Conservation (phyloP, 2,113 vertebrate species). For the Hippopotamus amphibius region DNA sequence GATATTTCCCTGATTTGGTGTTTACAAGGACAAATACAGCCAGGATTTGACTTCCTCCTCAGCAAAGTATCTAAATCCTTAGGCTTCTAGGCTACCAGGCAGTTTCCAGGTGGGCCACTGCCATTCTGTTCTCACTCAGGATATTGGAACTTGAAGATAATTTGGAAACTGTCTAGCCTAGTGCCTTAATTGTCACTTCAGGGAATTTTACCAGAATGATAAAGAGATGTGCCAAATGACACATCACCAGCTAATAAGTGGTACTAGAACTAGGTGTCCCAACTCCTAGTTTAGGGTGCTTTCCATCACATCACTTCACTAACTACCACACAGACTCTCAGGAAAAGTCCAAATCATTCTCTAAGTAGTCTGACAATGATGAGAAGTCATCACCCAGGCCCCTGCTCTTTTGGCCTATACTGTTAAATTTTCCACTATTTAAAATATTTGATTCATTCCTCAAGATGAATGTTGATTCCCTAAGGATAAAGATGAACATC, state of each 20-base stretch:
- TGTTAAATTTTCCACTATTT: constrained; percentile 26
- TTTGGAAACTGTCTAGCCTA: constrained; percentile 26
- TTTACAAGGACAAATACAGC: not conserved
- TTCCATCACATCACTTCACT: not conserved
- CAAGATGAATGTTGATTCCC: not conserved
- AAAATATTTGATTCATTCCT: not conserved
- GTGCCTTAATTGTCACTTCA: not conserved
- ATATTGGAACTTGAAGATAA: not conserved
- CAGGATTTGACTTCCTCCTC: not conserved
- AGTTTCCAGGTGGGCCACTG: not conserved
- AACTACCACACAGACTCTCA: not conserved
- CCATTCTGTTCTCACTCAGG: not conserved
- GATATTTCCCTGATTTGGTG: not conserved
- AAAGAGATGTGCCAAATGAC: not conserved
- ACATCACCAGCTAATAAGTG: not conserved
- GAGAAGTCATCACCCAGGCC: not conserved
- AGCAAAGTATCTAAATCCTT: not conserved
- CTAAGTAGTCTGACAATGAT: not conserved
- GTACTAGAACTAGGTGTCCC: not conserved
- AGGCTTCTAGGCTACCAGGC: not conserved
- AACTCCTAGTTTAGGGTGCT: not conserved
- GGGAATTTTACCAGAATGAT: not conserved
- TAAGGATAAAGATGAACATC: not conserved
- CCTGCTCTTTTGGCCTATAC: not conserved
- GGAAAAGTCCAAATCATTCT: not conserved